phyloP scores from a whole-genome alignment of 2,113 vertebrate genomes.

The Colinus virginianus region DNA sequence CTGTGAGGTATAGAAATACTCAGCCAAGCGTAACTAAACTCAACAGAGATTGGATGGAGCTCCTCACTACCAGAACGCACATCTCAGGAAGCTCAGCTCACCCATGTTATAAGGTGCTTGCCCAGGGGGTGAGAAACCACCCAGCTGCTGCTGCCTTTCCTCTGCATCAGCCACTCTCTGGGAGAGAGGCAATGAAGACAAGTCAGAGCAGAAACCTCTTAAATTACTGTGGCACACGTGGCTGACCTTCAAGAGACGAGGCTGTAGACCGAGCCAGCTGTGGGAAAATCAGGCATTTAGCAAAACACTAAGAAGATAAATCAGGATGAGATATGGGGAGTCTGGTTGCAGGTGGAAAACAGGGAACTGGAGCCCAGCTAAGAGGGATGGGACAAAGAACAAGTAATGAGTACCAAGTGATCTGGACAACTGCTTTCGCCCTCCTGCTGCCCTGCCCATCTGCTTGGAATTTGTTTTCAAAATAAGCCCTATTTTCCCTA shows the following conservation, averaged over 20 bases:
- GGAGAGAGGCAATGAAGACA: background rate
- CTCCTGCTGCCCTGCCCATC: constrained; percentile 57
- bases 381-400: background rate
- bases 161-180: fast-evolving
- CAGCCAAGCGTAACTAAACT: background rate
- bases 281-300: background rate
- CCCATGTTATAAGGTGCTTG: background rate
- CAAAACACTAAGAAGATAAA: background rate
- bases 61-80: background rate
- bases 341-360: constrained; percentile 24
- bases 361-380: constrained; percentile 3
- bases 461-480: constrained; percentile 35
- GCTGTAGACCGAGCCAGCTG: background rate
- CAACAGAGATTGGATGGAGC: background rate
- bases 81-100: fast-evolving
- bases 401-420: background rate
- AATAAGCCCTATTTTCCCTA: constrained; percentile 10
- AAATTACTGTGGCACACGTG: fast-evolving
- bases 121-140: background rate
- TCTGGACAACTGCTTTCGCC: background rate
- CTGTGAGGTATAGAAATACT: background rate
- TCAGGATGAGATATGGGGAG: background rate
- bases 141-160: fast-evolving
- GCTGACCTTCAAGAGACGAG: background rate
- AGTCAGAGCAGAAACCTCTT: background rate